Evolutionary conservation across 2,797 vertebrate genomes (phyloP).

Genomic region (Anguilla megastoma): DNA sequence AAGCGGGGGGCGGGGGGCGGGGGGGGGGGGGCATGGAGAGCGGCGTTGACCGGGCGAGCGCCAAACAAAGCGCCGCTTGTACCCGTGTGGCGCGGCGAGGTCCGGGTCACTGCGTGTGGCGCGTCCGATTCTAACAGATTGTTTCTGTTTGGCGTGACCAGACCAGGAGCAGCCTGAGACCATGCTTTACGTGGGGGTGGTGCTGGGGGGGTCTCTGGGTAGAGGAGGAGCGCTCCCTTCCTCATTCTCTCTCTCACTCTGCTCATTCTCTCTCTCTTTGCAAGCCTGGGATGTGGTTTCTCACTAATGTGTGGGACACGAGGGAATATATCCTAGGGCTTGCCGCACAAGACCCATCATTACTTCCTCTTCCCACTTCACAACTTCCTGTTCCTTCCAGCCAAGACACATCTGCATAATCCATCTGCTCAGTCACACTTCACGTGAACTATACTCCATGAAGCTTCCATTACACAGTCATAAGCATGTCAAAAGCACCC

Average conservation of each 20-base stretch:
- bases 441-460: not conserved
- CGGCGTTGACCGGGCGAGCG: conserved; percentile 42
- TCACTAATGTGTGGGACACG: conserved; percentile 21
- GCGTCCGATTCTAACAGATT: conserved; percentile 71
- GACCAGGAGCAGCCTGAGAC: conserved; percentile 64
- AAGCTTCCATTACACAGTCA: not conserved
- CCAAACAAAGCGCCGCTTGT: conserved; percentile 41
- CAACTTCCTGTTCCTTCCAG: not conserved
- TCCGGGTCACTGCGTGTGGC: conserved; percentile 64
- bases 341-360: not conserved
- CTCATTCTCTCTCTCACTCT: conserved; percentile 41
- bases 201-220: conserved; percentile 11
- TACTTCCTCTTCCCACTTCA: not conserved
- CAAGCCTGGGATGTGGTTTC: conserved; percentile 49
- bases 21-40: conserved; percentile 39
- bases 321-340: not conserved
- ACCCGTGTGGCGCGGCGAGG: conserved; percentile 53
- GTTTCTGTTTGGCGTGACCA: conserved; percentile 67
- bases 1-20: conserved; percentile 25
- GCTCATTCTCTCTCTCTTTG: conserved; percentile 40
- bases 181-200: conserved; percentile 67
- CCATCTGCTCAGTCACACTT: not conserved
- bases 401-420: not conserved
- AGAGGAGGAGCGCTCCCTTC: conserved; percentile 45
- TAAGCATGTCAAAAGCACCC: not conserved